These are phyloP conservation scores for Morone saxatilis DNA, from an alignment of 2,113 vertebrate species.

Conservation along the genomic window DNA sequence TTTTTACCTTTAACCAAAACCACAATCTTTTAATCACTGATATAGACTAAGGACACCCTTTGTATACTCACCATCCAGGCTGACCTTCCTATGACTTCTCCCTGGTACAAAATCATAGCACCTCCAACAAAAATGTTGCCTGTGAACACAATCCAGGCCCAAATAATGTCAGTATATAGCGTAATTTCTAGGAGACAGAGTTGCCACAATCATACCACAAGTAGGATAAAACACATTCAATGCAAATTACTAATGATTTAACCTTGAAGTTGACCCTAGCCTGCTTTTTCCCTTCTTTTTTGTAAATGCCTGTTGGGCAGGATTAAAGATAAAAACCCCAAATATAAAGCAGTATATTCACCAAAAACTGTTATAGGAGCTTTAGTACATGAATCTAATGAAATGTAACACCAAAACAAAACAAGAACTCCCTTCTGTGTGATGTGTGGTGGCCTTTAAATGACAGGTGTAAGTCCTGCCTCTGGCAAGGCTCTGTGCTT, in stretches of 20 bases:
- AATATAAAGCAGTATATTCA: neutral
- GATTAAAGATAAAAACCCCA: neutral
- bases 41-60: too few relatives aligned
- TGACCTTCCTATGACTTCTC: neutral
- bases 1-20: too few relatives aligned
- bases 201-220: neutral
- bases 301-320: neutral
- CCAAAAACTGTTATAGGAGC: too few relatives aligned
- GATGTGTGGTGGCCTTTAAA: constrained; percentile 6
- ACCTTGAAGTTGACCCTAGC: neutral
- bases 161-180: neutral
- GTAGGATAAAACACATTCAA: neutral
- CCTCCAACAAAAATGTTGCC: neutral
- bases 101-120: neutral
- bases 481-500: constrained; percentile 12
- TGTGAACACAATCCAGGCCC: neutral
- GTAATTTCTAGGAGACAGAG: neutral
- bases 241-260: neutral
- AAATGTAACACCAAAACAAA: neutral
- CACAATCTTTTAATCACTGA: too few relatives aligned
- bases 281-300: neutral
- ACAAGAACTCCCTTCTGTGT: neutral
- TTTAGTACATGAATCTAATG: too few relatives aligned
- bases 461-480: constrained; percentile 20
- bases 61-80: neutral